Base-by-base conservation (phyloP, 2,797 vertebrate species). In the Danio choprae region DNA sequence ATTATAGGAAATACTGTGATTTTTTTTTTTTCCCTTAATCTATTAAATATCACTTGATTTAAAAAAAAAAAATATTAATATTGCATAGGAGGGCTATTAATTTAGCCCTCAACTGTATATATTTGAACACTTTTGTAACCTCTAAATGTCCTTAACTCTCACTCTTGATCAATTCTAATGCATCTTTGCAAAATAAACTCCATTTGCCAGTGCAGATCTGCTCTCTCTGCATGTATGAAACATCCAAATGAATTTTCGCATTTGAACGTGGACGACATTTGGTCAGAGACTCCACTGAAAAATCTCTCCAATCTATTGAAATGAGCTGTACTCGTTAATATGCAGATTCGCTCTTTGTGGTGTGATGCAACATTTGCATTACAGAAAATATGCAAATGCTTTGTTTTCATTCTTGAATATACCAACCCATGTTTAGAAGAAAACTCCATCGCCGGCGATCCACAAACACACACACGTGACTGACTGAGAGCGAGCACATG, bases 351-450 rank as follows among this genome's bases (percentile, higher is more conserved):
- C 59, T 48, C 15, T 40, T 74, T 76, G 56, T 79, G 82, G 58
- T 81, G 82, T 81, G 83, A 84, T 77, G 80, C 73, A 81, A 81
- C 81, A 84, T 85, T 85, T 83, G 83, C 85, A 67, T 55, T 67
- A 70, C 51, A 58, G 44, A 64, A 79, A 80, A 83, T 65, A 74
- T 81, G 81, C 83, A 83, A 86, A 83, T 80, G 81, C 80, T 82
- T 83, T 64, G 81, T 77, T 84, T 79, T 83, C 65, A 74, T 84
- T 56, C 22, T 44, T 65, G 62, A 55, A 64, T 83, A 93, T 98
- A 98, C 98, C 95, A 96, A 98, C 97, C 97, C 59, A 87, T 87
- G 86, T 88, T 88, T 88, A 84, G 87, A 89, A 64, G 50, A 86
- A 81, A 88, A 89, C 89, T 90, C 88, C 93, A 88, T 63, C 88